Evolutionary conservation across 2,888 invertebrate species (phyloP), one percentile per base, ranked within the genome.

Genomic region (Ophion ventricosus): DNA sequence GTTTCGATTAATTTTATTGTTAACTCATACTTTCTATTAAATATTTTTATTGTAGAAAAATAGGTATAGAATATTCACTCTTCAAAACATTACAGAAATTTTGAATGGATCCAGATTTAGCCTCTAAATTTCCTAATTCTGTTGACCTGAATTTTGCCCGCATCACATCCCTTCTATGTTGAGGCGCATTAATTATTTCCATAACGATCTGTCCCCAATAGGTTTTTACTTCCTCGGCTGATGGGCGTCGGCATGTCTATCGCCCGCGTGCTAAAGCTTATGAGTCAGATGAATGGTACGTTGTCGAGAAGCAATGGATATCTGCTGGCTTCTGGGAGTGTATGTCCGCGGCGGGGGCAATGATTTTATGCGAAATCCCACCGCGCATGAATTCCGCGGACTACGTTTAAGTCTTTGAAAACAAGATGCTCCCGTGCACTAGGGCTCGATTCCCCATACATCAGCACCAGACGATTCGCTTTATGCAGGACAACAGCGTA

Each of bases 401-500:
- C 1, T 88, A 87, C 61, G 63, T 87, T 0, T n/a, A 76, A 35
- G 56, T 87, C 0, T 54, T 88, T 10, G 67, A 87, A n/a, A 63
- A 82, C 5, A 17, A 69, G 1, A 79, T 89, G 80, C 70, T 86
- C 0, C 87, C 85, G 2, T 69, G 64, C 35, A 86, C 83, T 7
- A 49, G 85, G 1, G 43, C 25, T 11, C 11, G 75, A 10, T 86
- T 81, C 59, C 83, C 83, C 0, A 75, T 35, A 23, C 49, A 83
- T 0, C 80, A 84, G 14, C 20, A 63, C 11, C 77, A 78, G 25
- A 57, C 70, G 20, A 76, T 84, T 4, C 2, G 26, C 10, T 66
- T 87, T 20, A 82, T 86, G 69, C 83, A 87, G 23, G 87, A 88
- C 66, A 88, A 88, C 25, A 84, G 82, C 14, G 23, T 83, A 14